Conservation (phyloP, 2,797 vertebrate species). For the Epinephelus malabaricus region DNA sequence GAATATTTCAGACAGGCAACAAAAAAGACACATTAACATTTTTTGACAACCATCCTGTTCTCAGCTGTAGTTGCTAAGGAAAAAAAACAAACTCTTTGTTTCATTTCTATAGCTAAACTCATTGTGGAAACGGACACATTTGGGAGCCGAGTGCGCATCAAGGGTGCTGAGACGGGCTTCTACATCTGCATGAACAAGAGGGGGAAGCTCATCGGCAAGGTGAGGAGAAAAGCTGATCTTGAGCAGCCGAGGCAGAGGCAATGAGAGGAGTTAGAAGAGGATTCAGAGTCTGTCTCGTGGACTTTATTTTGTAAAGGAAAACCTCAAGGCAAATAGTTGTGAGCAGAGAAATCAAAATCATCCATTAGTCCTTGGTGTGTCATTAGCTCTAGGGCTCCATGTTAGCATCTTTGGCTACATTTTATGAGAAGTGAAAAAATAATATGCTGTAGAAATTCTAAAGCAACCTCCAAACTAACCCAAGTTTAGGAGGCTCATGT, state of each 20-base stretch:
- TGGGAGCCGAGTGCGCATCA: conserved; percentile 94
- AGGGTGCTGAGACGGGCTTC: conserved; percentile 92
- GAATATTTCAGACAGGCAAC: not conserved
- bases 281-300: not conserved
- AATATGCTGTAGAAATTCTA: not conserved
- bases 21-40: not conserved
- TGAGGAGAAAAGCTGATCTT: conserved; percentile 74
- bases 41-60: not conserved
- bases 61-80: conserved; percentile 28
- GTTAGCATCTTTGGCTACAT: not conserved
- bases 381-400: not conserved
- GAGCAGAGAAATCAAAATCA: not conserved
- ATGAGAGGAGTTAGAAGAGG: not conserved
- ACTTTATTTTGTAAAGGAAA: not conserved
- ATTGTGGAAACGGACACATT: conserved; percentile 95
- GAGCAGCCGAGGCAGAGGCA: not conserved
- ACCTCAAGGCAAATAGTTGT: not conserved
- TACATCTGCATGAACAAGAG: conserved; percentile 96
- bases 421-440: not conserved
- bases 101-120: conserved; percentile 88
- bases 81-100: conserved; percentile 15
- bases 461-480: not conserved
- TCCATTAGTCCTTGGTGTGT: not conserved
- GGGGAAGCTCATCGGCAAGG: conserved; percentile 94
- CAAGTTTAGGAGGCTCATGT: not conserved